Evolutionary conservation across 2,888 invertebrate species (phyloP).

Genomic region (Chouioia cunea): DNA sequence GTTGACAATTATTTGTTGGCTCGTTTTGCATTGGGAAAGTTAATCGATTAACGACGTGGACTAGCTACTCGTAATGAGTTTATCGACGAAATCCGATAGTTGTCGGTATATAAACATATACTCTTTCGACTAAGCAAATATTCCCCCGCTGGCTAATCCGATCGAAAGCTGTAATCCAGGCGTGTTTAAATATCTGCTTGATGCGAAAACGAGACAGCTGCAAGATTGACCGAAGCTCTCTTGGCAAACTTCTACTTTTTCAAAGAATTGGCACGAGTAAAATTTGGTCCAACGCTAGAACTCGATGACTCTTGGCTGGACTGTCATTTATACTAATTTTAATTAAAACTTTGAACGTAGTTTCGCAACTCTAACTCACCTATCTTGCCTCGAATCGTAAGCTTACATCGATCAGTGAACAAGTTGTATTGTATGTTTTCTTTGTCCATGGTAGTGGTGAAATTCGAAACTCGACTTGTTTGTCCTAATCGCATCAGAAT

Average conservation of each 20-base stretch:
- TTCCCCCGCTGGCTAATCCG: conserved; percentile 17
- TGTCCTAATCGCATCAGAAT: too few species aligned
- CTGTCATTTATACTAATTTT: too few species aligned
- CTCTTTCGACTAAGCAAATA: conserved; percentile 14
- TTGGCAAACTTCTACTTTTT: conserved; percentile 36
- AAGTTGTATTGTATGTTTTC: too few species aligned
- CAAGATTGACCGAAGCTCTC: conserved; percentile 45
- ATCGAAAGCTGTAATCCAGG: conserved; percentile 7
- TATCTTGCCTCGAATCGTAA: too few species aligned
- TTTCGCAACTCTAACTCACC: too few species aligned
- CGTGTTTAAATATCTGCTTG: conserved; percentile 21
- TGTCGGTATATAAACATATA: not conserved
- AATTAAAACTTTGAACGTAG: too few species aligned
- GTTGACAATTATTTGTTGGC: not conserved
- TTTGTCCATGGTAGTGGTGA: too few species aligned
- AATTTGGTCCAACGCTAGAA: conserved; percentile 52
- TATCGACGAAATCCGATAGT: conserved; percentile 11
- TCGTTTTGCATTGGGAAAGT: not conserved
- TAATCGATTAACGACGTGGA: too few species aligned
- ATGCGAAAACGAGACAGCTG: not conserved
- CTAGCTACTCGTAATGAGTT: conserved; percentile 20
- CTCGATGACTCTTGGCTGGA: conserved; percentile 25
- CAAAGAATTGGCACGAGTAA: conserved; percentile 62
- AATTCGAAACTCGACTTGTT: too few species aligned
- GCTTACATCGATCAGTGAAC: too few species aligned